Evolutionary conservation across 2,797 vertebrate genomes (phyloP).

Genomic region (Salmo trutta): DNA sequence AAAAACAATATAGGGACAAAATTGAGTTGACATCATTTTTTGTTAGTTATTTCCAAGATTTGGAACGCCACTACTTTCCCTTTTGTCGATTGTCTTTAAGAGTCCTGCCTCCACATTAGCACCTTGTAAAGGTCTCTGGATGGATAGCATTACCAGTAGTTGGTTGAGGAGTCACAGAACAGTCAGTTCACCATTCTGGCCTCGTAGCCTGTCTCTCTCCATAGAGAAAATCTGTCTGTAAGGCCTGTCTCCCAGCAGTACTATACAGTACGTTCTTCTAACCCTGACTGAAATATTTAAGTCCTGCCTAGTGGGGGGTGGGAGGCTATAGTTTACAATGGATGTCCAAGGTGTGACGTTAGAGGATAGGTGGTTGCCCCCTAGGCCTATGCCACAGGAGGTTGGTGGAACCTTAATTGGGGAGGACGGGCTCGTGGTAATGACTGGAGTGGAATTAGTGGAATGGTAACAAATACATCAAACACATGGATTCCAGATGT

Average conservation of each 20-base stretch:
- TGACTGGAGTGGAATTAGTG: no score
- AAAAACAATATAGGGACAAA: neutral
- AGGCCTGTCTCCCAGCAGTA: neutral
- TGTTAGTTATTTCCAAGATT: neutral
- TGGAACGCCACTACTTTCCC: neutral
- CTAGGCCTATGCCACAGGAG: neutral
- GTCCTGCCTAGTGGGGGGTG: neutral
- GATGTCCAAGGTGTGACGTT: neutral
- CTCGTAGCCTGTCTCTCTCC: neutral
- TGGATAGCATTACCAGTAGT: neutral
- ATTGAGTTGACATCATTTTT: neutral
- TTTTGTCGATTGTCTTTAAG: neutral
- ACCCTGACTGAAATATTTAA: conserved; percentile 14
- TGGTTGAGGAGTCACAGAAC: neutral
- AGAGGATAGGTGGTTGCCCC: neutral
- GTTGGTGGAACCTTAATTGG: no score
- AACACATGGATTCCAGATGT: no score
- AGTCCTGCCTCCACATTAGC: neutral
- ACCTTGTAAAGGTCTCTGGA: neutral
- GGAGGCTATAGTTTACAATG: conserved; percentile 8
- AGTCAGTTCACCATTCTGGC: neutral
- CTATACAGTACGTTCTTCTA: neutral
- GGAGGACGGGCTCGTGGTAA: no score
- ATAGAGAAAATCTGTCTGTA: neutral
- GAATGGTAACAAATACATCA: no score